phyloP scores from a whole-genome alignment of 2,113 vertebrate species.

The Megaleporinus macrocephalus region DNA sequence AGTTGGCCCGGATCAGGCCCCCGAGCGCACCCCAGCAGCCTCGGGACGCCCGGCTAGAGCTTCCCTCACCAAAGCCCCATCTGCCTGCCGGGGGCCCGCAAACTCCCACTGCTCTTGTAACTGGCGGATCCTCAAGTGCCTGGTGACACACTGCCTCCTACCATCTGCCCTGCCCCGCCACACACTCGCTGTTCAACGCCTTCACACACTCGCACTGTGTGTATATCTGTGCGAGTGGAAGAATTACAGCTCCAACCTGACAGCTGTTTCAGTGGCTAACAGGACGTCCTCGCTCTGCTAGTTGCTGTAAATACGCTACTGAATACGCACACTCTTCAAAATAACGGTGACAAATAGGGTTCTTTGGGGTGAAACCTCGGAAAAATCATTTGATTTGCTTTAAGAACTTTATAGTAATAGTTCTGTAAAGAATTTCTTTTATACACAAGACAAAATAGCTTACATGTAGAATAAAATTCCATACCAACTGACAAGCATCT shows the following conservation, averaged over 20 bases:
- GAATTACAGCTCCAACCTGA: conserved; percentile 41
- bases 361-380: background rate
- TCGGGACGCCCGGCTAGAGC: conserved; percentile 41
- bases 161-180: conserved; percentile 56
- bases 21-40: conserved; percentile 32
- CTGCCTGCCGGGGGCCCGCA: conserved; percentile 53
- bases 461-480: no score
- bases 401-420: background rate
- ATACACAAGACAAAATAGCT: background rate
- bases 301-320: background rate
- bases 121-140: conserved; percentile 57
- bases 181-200: conserved; percentile 37
- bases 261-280: conserved; percentile 40
- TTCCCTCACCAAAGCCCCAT: conserved; percentile 58
- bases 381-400: background rate
- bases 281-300: conserved; percentile 2
- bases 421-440: background rate
- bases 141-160: conserved; percentile 57
- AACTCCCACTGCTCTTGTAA: conserved; percentile 55
- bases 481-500: no score
- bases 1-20: conserved; percentile 7
- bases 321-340: background rate
- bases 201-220: conserved; percentile 32
- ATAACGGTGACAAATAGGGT: background rate
- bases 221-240: conserved; percentile 19